phyloP scores from a whole-genome alignment of 1,140 invertebrate species.

The Brachionus koreanus region DNA sequence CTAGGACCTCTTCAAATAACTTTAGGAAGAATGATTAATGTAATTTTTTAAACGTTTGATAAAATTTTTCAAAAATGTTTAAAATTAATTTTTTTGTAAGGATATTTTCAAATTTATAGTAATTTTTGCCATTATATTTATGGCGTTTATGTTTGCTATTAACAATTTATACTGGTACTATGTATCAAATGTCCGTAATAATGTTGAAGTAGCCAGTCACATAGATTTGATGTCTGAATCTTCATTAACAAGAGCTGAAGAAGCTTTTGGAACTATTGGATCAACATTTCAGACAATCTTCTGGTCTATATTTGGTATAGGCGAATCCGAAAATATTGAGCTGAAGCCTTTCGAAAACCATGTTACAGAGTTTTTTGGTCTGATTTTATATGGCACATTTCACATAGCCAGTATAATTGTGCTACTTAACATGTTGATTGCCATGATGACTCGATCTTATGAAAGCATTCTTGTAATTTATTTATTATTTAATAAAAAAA shows the following conservation, averaged over 20 bases:
- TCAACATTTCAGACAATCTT: constrained; percentile 69
- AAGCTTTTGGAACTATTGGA: constrained; percentile 56
- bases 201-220: constrained; percentile 49
- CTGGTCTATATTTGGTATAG: constrained; percentile 72
- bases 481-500: background rate
- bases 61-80: constrained; percentile 4
- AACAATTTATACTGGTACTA: constrained; percentile 60
- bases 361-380: constrained; percentile 47
- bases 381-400: constrained; percentile 58
- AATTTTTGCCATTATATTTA: constrained; percentile 51
- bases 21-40: constrained; percentile 57
- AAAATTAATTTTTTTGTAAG: constrained; percentile 47
- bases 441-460: constrained; percentile 63
- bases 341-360: constrained; percentile 55
- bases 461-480: constrained; percentile 59
- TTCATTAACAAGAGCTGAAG: constrained; percentile 48
- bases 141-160: constrained; percentile 59
- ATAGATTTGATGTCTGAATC: background rate
- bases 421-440: constrained; percentile 62
- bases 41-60: constrained; percentile 41
- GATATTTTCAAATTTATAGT: constrained; percentile 52
- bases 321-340: constrained; percentile 65
- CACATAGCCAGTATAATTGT: constrained; percentile 61
- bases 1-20: constrained; percentile 59
- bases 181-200: constrained; percentile 54